Percentiles rank a stretch among this genome's conserved stretches.
Conservation (phyloP, 2,888 invertebrate genomes). For the Chloromyia formosa region DNA sequence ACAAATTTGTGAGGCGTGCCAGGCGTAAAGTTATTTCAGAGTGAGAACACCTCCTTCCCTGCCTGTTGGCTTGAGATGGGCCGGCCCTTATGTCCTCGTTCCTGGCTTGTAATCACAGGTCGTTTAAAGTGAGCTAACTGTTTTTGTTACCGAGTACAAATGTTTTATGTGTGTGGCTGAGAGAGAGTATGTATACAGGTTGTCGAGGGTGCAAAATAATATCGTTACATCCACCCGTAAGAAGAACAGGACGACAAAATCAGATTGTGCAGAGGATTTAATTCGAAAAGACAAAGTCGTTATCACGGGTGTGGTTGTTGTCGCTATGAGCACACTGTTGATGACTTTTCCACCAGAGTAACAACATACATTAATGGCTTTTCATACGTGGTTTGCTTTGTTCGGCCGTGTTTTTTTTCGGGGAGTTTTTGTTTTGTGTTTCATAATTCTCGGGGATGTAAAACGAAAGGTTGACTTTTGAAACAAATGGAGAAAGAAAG, state of each 20-base stretch:
- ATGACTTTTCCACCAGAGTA: constrained; percentile 2
- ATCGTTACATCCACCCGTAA: not conserved
- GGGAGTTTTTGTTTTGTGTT: not conserved
- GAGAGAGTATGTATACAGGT: not conserved
- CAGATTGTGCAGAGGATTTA: not conserved
- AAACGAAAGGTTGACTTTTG: not conserved
- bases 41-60: not conserved
- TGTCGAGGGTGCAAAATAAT: constrained; percentile 1
- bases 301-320: not conserved
- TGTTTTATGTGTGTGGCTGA: not conserved
- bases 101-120: not conserved
- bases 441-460: not conserved
- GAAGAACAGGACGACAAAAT: not conserved
- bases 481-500: no score
- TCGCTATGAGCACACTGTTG: not conserved
- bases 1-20: constrained; percentile 9
- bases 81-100: no score
- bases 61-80: not conserved
- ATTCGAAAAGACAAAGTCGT: constrained; percentile 1
- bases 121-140: not conserved
- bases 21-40: constrained; percentile 4
- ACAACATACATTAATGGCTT: not conserved
- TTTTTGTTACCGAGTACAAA: not conserved
- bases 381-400: not conserved
- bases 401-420: not conserved